A percentile compares a stretch with the other conserved stretches of the same genome.
These are phyloP conservation scores for Sialia sialis DNA, from an alignment of 2,113 vertebrate genomes.

Conservation along the genomic window DNA sequence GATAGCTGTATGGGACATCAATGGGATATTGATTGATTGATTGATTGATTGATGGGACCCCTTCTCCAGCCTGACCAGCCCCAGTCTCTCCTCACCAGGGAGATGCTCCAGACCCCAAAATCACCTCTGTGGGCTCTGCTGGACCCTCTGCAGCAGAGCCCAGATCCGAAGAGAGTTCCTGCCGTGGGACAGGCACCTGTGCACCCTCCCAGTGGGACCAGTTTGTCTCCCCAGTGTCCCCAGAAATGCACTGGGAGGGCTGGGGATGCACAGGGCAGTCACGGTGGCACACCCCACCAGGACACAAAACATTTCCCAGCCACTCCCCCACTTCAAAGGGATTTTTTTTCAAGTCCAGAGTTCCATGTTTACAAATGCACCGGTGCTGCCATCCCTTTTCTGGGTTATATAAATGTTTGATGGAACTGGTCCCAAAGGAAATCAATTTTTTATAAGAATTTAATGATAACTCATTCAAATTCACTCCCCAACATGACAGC, in stretches of 20 bases:
- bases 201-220: background rate
- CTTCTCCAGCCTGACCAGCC: background rate
- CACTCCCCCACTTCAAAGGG: background rate
- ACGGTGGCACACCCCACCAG: rapidly evolving
- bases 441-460: constrained; percentile 74
- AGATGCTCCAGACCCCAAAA: background rate
- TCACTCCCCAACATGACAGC: constrained; percentile 49
- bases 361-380: background rate
- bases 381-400: constrained; percentile 34
- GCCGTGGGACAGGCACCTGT: rapidly evolving
- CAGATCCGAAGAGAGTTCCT: background rate
- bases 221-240: background rate
- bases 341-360: background rate
- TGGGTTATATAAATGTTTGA: constrained; percentile 75
- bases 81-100: background rate
- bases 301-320: background rate
- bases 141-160: background rate
- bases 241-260: background rate
- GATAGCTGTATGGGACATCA: no score
- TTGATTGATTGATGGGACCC: background rate
- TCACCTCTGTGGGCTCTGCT: rapidly evolving
- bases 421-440: constrained; percentile 59
- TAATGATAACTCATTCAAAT: constrained; percentile 69
- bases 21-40: no score
- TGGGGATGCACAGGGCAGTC: background rate